Evolutionary conservation across 2,888 invertebrate species (phyloP).

Genomic region (Cylloceria caligata): DNA sequence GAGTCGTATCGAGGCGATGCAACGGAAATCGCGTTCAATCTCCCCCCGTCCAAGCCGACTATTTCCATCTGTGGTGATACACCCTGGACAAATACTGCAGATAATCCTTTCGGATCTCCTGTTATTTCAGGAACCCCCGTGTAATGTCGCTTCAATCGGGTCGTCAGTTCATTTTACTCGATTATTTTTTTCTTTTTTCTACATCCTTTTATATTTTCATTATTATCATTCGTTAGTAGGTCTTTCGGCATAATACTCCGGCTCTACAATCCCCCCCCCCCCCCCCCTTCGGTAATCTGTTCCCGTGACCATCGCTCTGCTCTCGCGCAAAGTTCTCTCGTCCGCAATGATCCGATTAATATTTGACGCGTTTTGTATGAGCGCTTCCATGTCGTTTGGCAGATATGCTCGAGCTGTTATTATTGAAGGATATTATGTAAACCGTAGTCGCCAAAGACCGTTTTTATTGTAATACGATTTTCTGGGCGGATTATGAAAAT

Average conservation of each 20-base stretch:
- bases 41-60: slow-evolving; percentile 20
- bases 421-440: neutral
- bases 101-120: slow-evolving; percentile 75
- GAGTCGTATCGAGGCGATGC: slow-evolving; percentile 13
- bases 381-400: slow-evolving; percentile 15
- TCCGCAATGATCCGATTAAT: slow-evolving; percentile 40
- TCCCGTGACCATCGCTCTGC: neutral
- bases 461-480: slow-evolving; percentile 15
- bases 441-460: neutral
- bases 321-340: neutral
- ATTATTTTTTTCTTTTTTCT: slow-evolving; percentile 28
- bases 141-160: slow-evolving; percentile 65
- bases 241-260: neutral
- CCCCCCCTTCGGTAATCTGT: neutral
- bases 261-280: neutral
- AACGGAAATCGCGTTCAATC: neutral
- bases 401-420: neutral
- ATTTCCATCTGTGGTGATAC: slow-evolving; percentile 65
- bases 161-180: slow-evolving; percentile 13
- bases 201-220: slow-evolving; percentile 36
- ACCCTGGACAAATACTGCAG: slow-evolving; percentile 73
- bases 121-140: slow-evolving; percentile 76
- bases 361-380: slow-evolving; percentile 40
- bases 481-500: neutral
- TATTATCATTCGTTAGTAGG: slow-evolving; percentile 37